Percentiles rank a stretch among this genome's conserved stretches.
Evolutionary conservation across 2,888 invertebrate genomes (phyloP).

Genomic region (Callimorpha dominula): DNA sequence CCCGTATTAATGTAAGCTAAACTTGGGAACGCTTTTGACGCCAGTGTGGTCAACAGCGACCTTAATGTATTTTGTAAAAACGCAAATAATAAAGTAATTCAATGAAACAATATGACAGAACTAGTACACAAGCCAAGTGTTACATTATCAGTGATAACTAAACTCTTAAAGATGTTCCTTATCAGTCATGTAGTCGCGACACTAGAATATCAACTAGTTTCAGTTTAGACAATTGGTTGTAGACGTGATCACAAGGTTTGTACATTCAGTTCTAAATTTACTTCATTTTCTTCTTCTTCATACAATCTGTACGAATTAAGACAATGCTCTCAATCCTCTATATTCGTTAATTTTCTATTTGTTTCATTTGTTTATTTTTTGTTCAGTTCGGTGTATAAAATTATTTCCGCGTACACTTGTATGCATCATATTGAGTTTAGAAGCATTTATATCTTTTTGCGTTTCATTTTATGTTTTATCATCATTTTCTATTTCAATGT

Average conservation of each 20-base stretch:
- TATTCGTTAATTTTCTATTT: background rate
- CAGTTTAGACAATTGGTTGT: slow-evolving; percentile 55
- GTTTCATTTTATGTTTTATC: too few species aligned
- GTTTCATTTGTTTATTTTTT: background rate
- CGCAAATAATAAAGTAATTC: background rate
- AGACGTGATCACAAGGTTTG: slow-evolving; percentile 65
- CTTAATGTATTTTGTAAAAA: background rate
- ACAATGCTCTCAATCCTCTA: background rate
- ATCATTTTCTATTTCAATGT: too few species aligned
- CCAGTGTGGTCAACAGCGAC: too few species aligned
- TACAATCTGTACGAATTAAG: background rate
- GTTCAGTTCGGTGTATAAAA: background rate
- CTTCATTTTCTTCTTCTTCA: background rate
- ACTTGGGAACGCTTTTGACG: too few species aligned
- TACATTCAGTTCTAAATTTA: slow-evolving; percentile 20
- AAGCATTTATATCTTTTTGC: background rate
- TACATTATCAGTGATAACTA: slow-evolving; percentile 64
- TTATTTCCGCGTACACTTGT: background rate
- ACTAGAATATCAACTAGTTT: slow-evolving; percentile 49
- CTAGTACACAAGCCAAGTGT: slow-evolving; percentile 27
- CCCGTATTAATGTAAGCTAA: too few species aligned
- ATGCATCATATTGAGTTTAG: background rate
- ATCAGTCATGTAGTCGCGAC: slow-evolving; percentile 59
- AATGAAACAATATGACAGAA: slow-evolving; percentile 3
- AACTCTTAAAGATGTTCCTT: slow-evolving; percentile 73